Evolutionary conservation across 2,797 vertebrate species (phyloP), one percentile per base, ranked within the genome.

Genomic region (Takifugu ocellatus): DNA sequence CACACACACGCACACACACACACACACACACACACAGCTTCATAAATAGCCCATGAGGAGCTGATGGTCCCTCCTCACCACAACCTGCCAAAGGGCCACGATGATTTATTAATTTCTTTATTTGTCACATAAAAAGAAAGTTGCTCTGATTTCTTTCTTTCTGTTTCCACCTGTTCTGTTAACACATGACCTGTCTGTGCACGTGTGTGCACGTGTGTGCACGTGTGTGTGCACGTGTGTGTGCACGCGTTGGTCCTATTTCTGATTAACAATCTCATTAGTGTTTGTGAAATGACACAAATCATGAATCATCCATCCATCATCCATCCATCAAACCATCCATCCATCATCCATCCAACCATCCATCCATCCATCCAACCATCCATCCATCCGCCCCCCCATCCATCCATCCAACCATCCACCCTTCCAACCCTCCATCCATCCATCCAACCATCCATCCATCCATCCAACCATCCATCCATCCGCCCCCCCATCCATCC

Each of bases 71-170:
- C 80, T 55, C 79, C 77, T 79, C 74, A 58, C 79, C 71, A 70
- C 84, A 76, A 74, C 82, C 84, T 84, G 88, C 89, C 85, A 89
- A 84, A 85, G 77, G 64, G 79, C 65, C 77, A 58, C 83, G 83
- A 89, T 90, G 88, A 91, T 91, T 92, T 89, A 91, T 91, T 89
- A 88, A 91, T 90, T 89, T 87, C 81, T 90, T 87, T 85, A 89
- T 92, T 90, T 90, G 88, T 90, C 84, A 90, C 86, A 90, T 81
- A 83, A 89, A 90, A 81, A 61, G 60, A 79, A 82, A 76, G 72
- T 78, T 59, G 49, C 36, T 51, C 60, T 62, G 5, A 46, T 56
- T 70, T 68, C 54, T 56, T 51, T 73, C 72, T 74, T 46, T 48
- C 59, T 61, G 61, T 17, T 59, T 61, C 16, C 43, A 50, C 10